phyloP scores from a whole-genome alignment of 2,113 vertebrate species.

The Trichomycterus rosablanca region DNA sequence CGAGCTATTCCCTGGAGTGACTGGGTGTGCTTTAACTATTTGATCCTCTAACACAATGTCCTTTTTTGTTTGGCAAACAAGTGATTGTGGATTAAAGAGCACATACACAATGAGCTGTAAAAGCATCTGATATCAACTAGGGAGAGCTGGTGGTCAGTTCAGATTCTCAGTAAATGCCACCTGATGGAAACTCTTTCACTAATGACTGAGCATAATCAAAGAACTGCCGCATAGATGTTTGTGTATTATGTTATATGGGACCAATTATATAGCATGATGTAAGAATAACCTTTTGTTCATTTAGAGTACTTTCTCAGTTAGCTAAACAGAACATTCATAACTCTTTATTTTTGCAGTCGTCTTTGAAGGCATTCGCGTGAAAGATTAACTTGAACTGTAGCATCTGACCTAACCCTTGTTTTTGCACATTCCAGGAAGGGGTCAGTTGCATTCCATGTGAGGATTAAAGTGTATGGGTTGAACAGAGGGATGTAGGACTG shows the following conservation, averaged over 20 bases:
- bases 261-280: background rate
- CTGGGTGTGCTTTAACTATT: conserved; percentile 49
- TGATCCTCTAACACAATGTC: conserved; percentile 51
- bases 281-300: background rate
- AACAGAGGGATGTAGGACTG: conserved; percentile 45
- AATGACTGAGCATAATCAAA: background rate
- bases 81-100: conserved; percentile 36
- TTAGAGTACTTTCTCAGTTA: background rate
- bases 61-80: conserved; percentile 32
- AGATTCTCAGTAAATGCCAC: background rate
- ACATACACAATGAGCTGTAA: conserved; percentile 30
- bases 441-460: conserved; percentile 35
- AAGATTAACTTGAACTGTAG: conserved; percentile 31
- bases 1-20: conserved; percentile 30
- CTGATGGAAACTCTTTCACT: background rate
- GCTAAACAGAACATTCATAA: too few species aligned
- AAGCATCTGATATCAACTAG: conserved; percentile 16
- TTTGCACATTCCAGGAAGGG: conserved; percentile 30
- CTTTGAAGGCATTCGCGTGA: conserved; percentile 23
- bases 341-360: conserved; percentile 1
- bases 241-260: background rate
- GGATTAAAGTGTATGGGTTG: conserved; percentile 39
- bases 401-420: conserved; percentile 30
- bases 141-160: conserved; percentile 11
- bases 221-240: background rate